These are phyloP conservation scores for Bembecia ichneumoniformis DNA, from an alignment of 2,888 invertebrate species.

Conservation along the genomic window DNA sequence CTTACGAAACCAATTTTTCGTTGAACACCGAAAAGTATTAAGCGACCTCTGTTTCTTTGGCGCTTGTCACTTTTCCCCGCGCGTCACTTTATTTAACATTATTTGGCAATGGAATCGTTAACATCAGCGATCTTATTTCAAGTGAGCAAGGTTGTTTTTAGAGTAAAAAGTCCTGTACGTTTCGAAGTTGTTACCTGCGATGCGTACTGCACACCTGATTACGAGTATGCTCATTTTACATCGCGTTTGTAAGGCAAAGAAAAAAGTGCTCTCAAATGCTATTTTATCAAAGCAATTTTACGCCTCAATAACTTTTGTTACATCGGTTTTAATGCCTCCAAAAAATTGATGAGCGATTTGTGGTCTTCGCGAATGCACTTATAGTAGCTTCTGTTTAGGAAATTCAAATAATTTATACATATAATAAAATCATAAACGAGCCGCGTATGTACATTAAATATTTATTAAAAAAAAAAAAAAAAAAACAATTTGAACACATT, in stretches of 20 bases:
- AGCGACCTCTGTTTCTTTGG: constrained; percentile 6
- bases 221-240: background rate
- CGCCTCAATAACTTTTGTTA: constrained; percentile 4
- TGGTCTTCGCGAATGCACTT: too few species aligned
- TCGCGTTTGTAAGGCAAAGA: background rate
- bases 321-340: too few species aligned
- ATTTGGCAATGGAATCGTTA: constrained; percentile 1
- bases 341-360: too few species aligned
- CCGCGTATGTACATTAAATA: too few species aligned
- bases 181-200: background rate
- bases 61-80: background rate
- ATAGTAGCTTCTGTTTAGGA: too few species aligned
- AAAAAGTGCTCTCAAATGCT: background rate
- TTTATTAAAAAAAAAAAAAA: too few species aligned
- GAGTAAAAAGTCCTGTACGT: too few species aligned
- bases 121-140: background rate
- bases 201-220: background rate
- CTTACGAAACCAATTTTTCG: constrained; percentile 2
- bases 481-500: too few species aligned
- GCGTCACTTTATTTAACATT: constrained; percentile 1
- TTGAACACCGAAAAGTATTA: constrained; percentile 19
- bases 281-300: constrained; percentile 13
- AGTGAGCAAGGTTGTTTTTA: too few species aligned
- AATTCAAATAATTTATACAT: too few species aligned
- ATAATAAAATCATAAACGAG: too few species aligned